Evolutionary conservation across 1,140 invertebrate species (phyloP).

Genomic region (Sycobia sp.): DNA sequence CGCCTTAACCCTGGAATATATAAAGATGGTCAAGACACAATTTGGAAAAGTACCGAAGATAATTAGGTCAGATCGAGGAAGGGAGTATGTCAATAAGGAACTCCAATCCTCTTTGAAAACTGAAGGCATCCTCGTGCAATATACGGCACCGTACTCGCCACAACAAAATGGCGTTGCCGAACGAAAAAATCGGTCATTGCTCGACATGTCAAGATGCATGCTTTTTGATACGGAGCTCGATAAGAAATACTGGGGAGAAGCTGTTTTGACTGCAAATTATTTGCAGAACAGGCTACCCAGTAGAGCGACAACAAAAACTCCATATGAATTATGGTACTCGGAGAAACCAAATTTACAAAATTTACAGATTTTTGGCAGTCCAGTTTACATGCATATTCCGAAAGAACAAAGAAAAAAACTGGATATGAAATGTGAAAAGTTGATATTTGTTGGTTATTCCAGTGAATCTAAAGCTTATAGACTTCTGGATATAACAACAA

Average conservation of each 20-base stretch:
- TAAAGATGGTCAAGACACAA: too few species aligned
- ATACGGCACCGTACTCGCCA: not conserved
- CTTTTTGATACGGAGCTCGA: too few species aligned
- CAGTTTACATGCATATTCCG: too few species aligned
- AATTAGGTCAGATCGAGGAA: not conserved
- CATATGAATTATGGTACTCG: slow-evolving; percentile 46
- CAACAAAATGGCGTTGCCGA: not conserved
- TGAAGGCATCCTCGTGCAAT: not conserved
- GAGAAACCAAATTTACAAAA: slow-evolving; percentile 39
- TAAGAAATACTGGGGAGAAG: too few species aligned
- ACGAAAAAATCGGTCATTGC: slow-evolving; percentile 46
- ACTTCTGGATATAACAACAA: not conserved
- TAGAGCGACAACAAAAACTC: slow-evolving; percentile 38
- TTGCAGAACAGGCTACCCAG: not conserved
- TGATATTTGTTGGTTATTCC: too few species aligned
- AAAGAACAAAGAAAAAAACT: too few species aligned
- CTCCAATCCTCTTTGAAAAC: not conserved
- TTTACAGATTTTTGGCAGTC: slow-evolving; percentile 25
- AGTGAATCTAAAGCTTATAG: not conserved
- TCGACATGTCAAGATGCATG: too few species aligned
- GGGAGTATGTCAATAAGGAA: not conserved
- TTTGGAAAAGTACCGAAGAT: too few species aligned
- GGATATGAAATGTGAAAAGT: not conserved
- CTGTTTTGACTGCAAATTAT: slow-evolving; percentile 45
- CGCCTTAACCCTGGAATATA: too few species aligned